A percentile compares a stretch with the other conserved stretches of the same genome.
Conservation (phyloP, 2,797 vertebrate species). For the Sebastes itinus region DNA sequence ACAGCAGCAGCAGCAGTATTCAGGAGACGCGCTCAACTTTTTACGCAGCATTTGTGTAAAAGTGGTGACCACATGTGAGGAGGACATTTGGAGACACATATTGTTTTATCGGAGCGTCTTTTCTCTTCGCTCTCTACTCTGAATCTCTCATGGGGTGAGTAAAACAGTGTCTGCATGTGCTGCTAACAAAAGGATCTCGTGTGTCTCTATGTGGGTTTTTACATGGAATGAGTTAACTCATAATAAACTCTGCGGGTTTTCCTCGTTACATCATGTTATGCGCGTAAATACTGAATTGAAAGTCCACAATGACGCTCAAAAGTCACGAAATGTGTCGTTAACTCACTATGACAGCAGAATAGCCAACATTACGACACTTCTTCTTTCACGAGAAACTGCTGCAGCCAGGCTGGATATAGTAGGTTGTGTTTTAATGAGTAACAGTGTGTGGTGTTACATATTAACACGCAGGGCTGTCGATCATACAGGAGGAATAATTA, state of each 20-base stretch:
- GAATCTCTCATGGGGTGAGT: slow-evolving; percentile 83
- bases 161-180: slow-evolving; percentile 11
- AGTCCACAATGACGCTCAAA: neutral
- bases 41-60: slow-evolving; percentile 23
- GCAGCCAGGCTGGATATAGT: neutral
- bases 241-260: neutral
- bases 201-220: too few relatives aligned
- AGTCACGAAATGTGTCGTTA: neutral
- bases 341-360: slow-evolving; percentile 3
- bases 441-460: slow-evolving; percentile 65
- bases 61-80: slow-evolving; percentile 58
- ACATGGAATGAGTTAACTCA: neutral
- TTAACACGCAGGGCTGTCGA: slow-evolving; percentile 52
- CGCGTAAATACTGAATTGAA: neutral
- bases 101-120: slow-evolving; percentile 24
- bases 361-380: neutral
- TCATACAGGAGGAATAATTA: neutral
- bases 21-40: slow-evolving; percentile 23
- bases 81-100: slow-evolving; percentile 36
- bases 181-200: slow-evolving; percentile 32
- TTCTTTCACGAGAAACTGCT: neutral
- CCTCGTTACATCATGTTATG: neutral
- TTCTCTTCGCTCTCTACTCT: slow-evolving; percentile 23
- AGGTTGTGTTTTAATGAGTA: slow-evolving; percentile 53
- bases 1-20: neutral